These are phyloP conservation scores for Lethenteron camtschaticum DNA, from an alignment of 2,113 vertebrate genomes.

Conservation along the genomic window DNA sequence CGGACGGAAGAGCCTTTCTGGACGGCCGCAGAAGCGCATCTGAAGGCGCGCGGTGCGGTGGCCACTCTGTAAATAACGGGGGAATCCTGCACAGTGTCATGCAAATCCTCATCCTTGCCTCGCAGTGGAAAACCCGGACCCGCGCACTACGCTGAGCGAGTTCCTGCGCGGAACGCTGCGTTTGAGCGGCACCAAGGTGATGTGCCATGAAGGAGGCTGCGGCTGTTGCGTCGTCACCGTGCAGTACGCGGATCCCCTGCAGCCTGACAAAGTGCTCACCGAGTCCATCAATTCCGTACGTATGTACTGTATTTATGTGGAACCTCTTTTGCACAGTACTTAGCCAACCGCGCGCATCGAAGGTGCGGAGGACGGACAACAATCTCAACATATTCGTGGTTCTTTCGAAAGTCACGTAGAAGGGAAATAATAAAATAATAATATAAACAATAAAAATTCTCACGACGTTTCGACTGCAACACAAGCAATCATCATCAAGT, in stretches of 20 bases:
- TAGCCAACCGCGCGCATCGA: background rate
- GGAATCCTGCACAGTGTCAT: background rate
- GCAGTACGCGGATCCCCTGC: conserved; percentile 1
- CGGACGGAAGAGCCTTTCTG: too few species aligned
- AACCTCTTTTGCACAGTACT: background rate
- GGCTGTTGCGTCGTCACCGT: conserved; percentile 8
- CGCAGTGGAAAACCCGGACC: conserved; percentile 9
- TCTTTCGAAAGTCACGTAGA: too few species aligned
- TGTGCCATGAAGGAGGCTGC: conserved; percentile 10
- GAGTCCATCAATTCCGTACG: conserved; percentile 10
- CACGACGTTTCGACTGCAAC: too few species aligned
- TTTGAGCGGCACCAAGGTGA: conserved; percentile 7
- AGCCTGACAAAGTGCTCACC: conserved; percentile 1
- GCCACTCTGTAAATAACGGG: too few species aligned
- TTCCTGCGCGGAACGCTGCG: conserved; percentile 6
- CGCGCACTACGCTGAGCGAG: conserved; percentile 6
- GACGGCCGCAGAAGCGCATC: too few species aligned
- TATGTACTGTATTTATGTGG: background rate
- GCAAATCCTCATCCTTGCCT: background rate
- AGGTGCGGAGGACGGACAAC: background rate
- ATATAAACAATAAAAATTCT: too few species aligned
- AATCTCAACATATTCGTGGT: background rate
- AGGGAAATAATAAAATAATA: too few species aligned
- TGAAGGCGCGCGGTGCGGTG: too few species aligned
- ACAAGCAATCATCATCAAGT: too few species aligned